phyloP scores from a whole-genome alignment of 2,888 invertebrate species.

The Cantharis nigra region DNA sequence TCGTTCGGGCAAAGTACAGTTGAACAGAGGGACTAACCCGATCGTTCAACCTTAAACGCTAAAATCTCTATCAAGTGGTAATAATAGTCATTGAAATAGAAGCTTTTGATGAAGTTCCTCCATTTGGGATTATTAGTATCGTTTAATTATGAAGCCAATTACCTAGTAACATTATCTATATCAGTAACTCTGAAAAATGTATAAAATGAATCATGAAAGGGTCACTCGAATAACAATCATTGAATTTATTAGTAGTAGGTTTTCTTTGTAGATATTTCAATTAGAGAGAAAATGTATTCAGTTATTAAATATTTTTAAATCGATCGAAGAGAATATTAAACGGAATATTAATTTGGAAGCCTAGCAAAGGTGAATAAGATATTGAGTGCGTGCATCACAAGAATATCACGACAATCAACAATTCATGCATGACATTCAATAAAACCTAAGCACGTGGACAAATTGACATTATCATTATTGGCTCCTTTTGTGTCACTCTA shows the following conservation, averaged over 20 bases:
- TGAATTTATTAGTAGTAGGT: background rate
- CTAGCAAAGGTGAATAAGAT: background rate
- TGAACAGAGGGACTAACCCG: background rate
- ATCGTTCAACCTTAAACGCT: background rate
- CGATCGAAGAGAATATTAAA: background rate
- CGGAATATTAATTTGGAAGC: background rate
- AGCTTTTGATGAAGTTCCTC: background rate
- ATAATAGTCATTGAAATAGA: background rate
- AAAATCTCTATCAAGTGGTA: background rate
- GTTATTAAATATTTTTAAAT: background rate
- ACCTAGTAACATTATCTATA: background rate
- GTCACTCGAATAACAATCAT: background rate
- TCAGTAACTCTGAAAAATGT: background rate
- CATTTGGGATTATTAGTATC: background rate
- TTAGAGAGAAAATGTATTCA: background rate
- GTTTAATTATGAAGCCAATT: background rate
- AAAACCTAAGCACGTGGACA: slow-evolving; percentile 21
- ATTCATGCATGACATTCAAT: slow-evolving; percentile 21
- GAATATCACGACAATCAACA: slow-evolving; percentile 13
- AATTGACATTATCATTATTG: slow-evolving; percentile 23
- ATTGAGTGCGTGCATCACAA: slow-evolving; percentile 8
- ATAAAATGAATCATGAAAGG: background rate
- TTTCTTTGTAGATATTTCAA: background rate
- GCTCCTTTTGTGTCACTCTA: slow-evolving; percentile 6
- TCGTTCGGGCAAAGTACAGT: background rate